Base-by-base conservation (phyloP, 2,888 invertebrate species). In the Portevinia maculata region DNA sequence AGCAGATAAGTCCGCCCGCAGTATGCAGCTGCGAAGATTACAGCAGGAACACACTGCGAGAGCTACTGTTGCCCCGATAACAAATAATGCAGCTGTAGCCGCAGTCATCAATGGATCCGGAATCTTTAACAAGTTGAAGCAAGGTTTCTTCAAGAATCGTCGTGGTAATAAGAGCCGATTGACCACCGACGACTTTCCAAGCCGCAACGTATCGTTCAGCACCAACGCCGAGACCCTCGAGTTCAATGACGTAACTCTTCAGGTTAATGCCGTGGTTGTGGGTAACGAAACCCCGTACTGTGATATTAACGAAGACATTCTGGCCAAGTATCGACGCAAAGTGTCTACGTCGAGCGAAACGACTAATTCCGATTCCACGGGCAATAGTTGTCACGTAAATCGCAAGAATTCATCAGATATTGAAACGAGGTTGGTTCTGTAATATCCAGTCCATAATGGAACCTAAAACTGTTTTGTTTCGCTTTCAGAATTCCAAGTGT, bases 231-330 rank as follows among this genome's bases (percentile, higher is more conserved):
- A 85, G 48, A 87, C 89, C 13, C 84, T 86, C 24, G 87, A 86
- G 60, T 65, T 69, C 30, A 65, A 73, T 41, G 73, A 81, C 41
- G 73, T 69, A 8, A 59, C 62, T 37, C 48, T 70, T 11, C 83
- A 48, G 34, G 62, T 78, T 9, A 79, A 85, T 64, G 11, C 44
- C 44, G 44, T 44, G 19, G 53, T 79, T 19, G 62, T 65, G 41
- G 83, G 57, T 46, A 83, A 76, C 48, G 73, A 78, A 60, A 78
- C 73, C 64, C 84, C 88, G 0, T 89, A 91, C 86, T 90, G 90
- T 88, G 97, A 97, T 91, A 94, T 94, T 34, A 95, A 96, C 0
- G 98, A 98, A 87, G 98, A 98, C 88, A 99, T 99, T 88, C 92
- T 99, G 85, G 98, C 97, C 44, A 99, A 98, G 91, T 99, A 99